Base-by-base conservation (phyloP, 2,888 invertebrate species). In the Rhagonycha fulva region DNA sequence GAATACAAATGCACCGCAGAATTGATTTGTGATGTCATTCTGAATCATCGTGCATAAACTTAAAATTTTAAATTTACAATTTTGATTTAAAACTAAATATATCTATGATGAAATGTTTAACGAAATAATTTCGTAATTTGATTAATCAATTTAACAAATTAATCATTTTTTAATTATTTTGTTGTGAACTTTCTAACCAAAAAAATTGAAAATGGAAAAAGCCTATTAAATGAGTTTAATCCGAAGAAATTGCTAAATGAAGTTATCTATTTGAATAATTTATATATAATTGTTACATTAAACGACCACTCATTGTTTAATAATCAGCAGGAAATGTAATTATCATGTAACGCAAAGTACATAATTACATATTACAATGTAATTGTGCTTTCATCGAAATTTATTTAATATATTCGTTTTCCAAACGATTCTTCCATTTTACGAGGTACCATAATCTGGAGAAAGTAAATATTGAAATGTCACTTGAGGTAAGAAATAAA, bases 301-400 rank as follows among this genome's bases (percentile, higher is more conserved):
- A 66, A 66, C 63, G 63, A 66, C 63, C 14, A 66, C 63, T 66
- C 63, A 66, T 66, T 66, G 63, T 66, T 66, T 66, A 66, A 66
- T 66, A 66, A 66, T 66, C 63, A 24, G 7, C 63, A 66, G 63
- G 63, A 66, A 66, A 66, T 66, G 63, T 66, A 66, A 66, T 66
- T 66, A 66, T 24, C 63, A 66, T 66, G 63, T 66, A 66, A 66
- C 63, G 63, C 19, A 24, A 66, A 66, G n/a, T 66, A 66, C 63
- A 24, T 66, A 66, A 66, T 66, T 66, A 66, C 63, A 66, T 66
- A 19, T 19, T 66, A 66, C n/a, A 66, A 66, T 24, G 63, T 24
- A 66, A 66, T 24, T 47, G 47, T 66, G 63, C 24, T 66, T 66
- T 66, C 63, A 66, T 66, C 63, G 26, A 24, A 24, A 24, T 66